phyloP scores from a whole-genome alignment of 2,797 vertebrate genomes.

The Phrynocephalus vlangalii region DNA sequence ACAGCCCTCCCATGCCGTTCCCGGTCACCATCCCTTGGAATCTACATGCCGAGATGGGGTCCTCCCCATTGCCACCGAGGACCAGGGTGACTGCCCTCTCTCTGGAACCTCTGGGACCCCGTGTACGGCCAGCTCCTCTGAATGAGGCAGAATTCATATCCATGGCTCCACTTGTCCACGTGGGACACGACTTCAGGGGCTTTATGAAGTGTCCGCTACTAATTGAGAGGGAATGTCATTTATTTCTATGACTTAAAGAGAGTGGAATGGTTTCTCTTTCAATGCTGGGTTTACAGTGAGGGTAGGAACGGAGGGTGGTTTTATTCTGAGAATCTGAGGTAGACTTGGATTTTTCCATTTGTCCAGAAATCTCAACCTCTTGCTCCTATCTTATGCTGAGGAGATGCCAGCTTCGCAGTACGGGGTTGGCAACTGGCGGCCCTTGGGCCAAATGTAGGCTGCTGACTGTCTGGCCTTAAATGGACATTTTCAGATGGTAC shows the following conservation, averaged over 20 bases:
- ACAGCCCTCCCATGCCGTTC: neutral
- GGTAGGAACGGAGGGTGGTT: too few species aligned
- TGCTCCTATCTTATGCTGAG: neutral
- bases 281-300: neutral
- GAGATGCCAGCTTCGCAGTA: neutral
- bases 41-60: too few species aligned
- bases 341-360: too few species aligned
- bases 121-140: neutral
- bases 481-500: too few species aligned
- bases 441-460: neutral
- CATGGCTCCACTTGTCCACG: neutral
- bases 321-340: neutral
- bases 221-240: neutral
- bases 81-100: too few species aligned
- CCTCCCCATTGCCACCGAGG: neutral
- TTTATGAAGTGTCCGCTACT: too few species aligned
- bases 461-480: neutral
- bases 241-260: conserved; percentile 16
- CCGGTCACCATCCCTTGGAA: neutral
- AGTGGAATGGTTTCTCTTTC: neutral
- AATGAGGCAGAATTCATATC: too few species aligned
- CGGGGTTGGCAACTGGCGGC: neutral
- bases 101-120: neutral
- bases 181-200: neutral
- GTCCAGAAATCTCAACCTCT: too few species aligned